These are phyloP conservation scores for Nasonia longicornis DNA, from an alignment of 1,140 invertebrate genomes.

Conservation along the genomic window DNA sequence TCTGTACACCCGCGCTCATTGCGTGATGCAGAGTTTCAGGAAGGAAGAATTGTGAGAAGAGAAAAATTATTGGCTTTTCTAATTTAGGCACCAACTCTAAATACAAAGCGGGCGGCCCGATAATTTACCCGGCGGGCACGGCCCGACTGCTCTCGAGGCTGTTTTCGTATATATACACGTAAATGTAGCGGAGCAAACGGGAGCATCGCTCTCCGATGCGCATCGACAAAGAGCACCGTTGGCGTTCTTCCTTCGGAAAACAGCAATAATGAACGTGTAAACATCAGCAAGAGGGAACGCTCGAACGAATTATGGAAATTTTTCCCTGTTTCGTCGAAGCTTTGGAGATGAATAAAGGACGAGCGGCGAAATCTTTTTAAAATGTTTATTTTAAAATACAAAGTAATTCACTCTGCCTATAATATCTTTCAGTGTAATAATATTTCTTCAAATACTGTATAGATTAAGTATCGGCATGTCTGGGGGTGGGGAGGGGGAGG, in stretches of 20 bases:
- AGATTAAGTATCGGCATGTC: conserved; percentile 48
- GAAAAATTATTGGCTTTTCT: too few relatives aligned
- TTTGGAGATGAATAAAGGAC: conserved; percentile 26
- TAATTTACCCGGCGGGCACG: too few relatives aligned
- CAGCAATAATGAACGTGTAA: not conserved
- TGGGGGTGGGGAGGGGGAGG: not conserved
- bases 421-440: conserved; percentile 48
- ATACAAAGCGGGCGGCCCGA: too few relatives aligned
- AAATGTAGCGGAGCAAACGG: too few relatives aligned
- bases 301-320: too few relatives aligned
- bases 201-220: not conserved
- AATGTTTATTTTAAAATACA: conserved; percentile 51
- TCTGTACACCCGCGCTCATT: too few relatives aligned
- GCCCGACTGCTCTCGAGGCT: too few relatives aligned
- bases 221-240: not conserved
- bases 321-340: too few relatives aligned
- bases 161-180: too few relatives aligned
- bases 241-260: not conserved
- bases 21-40: too few relatives aligned
- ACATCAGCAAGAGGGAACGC: not conserved
- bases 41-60: too few relatives aligned
- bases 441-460: conserved; percentile 49
- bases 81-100: too few relatives aligned
- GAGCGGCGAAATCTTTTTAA: conserved; percentile 41
- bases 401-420: conserved; percentile 50